Evolutionary conservation across 2,113 vertebrate species (phyloP).

Genomic region (Stigmatopora argus): DNA sequence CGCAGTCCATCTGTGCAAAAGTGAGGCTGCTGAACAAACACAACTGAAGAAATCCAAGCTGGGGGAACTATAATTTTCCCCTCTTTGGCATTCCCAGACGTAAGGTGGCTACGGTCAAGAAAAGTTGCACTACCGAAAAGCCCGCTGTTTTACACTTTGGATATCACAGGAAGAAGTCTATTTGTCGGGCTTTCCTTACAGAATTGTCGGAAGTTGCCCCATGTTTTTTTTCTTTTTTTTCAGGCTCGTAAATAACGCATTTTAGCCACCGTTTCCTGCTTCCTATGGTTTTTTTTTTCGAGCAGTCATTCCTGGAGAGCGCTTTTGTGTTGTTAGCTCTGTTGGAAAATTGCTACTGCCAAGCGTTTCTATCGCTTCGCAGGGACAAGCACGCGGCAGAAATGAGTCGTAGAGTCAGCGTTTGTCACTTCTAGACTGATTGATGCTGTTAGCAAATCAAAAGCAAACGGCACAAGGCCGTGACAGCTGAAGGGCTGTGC

Average conservation of each 20-base stretch:
- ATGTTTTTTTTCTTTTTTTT: not conserved
- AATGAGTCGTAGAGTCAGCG: not conserved
- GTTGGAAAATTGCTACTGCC: not conserved
- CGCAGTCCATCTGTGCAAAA: not conserved
- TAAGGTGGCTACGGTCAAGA: not conserved
- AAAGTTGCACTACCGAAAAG: not conserved
- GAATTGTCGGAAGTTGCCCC: not conserved
- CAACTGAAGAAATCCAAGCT: not conserved
- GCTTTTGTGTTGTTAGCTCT: not conserved
- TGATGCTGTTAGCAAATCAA: not conserved
- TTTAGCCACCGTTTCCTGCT: not conserved
- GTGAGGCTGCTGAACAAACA: slow-evolving; percentile 5
- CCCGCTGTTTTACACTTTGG: not conserved
- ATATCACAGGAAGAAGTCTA: not conserved
- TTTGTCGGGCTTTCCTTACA: not conserved
- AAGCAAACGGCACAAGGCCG: not conserved
- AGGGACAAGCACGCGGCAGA: not conserved
- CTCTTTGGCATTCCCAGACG: not conserved
- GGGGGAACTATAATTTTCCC: not conserved
- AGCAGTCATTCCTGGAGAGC: not conserved
- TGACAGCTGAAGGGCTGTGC: slow-evolving; percentile 1
- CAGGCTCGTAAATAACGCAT: slow-evolving; percentile 1
- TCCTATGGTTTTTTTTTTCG: not conserved
- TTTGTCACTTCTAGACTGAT: not conserved
- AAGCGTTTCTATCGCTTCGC: not conserved